A percentile compares a stretch with the other conserved stretches of the same genome.
phyloP scores from a whole-genome alignment of 2,113 vertebrate genomes.

The Hypomesus transpacificus region DNA sequence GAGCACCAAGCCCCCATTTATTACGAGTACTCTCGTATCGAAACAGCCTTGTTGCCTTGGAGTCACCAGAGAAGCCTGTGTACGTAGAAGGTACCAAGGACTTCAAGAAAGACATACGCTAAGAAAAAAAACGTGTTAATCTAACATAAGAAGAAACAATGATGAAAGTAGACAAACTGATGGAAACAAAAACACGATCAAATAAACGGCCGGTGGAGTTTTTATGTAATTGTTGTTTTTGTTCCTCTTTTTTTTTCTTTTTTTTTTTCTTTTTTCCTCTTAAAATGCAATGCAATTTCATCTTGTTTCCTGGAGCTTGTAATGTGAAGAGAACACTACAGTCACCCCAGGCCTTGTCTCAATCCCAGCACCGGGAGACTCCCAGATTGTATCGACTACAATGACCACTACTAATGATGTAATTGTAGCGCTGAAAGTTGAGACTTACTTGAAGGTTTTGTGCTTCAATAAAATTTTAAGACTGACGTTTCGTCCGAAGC shows the following conservation, averaged over 20 bases:
- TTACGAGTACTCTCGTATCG: slow-evolving; percentile 21
- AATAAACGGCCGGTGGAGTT: slow-evolving; percentile 40
- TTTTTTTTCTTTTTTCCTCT: slow-evolving; percentile 35
- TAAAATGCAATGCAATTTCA: slow-evolving; percentile 58
- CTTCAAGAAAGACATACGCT: background rate
- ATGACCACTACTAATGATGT: slow-evolving; percentile 65
- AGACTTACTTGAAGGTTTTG: slow-evolving; percentile 71
- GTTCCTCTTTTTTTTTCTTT: slow-evolving; percentile 2
- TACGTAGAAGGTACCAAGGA: background rate
- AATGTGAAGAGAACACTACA: slow-evolving; percentile 60
- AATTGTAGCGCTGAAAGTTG: slow-evolving; percentile 61
- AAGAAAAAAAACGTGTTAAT: background rate
- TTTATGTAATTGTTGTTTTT: slow-evolving; percentile 6
- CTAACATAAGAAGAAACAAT: background rate
- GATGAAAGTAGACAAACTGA: slow-evolving; percentile 20
- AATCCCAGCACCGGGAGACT: slow-evolving; percentile 38
- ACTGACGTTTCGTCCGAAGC: slow-evolving; percentile 14
- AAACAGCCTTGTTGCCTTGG: slow-evolving; percentile 47
- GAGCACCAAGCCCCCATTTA: background rate
- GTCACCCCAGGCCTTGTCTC: slow-evolving; percentile 19
- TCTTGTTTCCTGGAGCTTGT: slow-evolving; percentile 53
- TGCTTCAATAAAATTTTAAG: slow-evolving; percentile 74
- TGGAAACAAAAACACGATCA: slow-evolving; percentile 16
- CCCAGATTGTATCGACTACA: slow-evolving; percentile 43
- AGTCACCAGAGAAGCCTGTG: background rate